Conservation (phyloP, 2,888 invertebrate genomes). For the Chloroclysta siterata region DNA sequence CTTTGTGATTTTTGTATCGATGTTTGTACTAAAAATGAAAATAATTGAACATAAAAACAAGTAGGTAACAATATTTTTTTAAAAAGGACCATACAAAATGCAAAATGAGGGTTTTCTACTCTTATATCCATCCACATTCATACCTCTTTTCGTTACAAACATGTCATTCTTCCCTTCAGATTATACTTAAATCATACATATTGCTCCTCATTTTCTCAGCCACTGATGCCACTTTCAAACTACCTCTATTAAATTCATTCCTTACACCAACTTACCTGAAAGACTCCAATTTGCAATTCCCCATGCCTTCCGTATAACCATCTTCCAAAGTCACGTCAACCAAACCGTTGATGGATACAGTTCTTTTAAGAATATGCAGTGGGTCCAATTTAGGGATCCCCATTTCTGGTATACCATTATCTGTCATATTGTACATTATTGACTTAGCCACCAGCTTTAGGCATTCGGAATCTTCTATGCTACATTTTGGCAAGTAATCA, state of each 20-base stretch:
- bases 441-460: conserved; percentile 18
- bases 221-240: too few species aligned
- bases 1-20: conserved; percentile 27
- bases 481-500: conserved; percentile 36
- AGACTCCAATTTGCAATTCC: conserved; percentile 33
- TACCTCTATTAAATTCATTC: too few species aligned
- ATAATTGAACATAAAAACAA: not conserved
- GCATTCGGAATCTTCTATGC: conserved; percentile 38
- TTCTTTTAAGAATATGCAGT: conserved; percentile 26
- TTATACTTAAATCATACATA: too few species aligned
- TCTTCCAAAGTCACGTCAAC: conserved; percentile 37
- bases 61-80: too few species aligned
- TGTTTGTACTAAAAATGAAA: conserved; percentile 39
- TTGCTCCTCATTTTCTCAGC: too few species aligned
- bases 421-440: conserved; percentile 6
- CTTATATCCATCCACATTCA: too few species aligned
- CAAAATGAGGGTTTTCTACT: too few species aligned
- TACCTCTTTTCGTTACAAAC: too few species aligned
- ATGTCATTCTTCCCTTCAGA: too few species aligned
- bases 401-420: conserved; percentile 36
- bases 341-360: conserved; percentile 32
- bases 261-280: conserved; percentile 27
- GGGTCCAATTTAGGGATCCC: conserved; percentile 39
- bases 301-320: conserved; percentile 36
- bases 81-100: too few species aligned